These are phyloP conservation scores for Drosophila austrosaltans DNA, from an alignment of 2,888 invertebrate genomes.

Conservation along the genomic window DNA sequence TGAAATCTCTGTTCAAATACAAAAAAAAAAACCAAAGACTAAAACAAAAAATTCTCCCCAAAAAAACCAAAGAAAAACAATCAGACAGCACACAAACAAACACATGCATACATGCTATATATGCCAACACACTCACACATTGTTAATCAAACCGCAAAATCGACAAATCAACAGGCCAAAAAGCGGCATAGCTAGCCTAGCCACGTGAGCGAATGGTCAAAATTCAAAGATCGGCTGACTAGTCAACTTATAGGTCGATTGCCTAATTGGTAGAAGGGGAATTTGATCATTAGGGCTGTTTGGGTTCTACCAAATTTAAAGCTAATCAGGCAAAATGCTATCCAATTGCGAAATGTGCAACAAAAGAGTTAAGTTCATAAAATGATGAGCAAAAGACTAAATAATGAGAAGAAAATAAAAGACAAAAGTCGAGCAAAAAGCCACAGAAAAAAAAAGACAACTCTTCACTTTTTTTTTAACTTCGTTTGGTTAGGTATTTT, in stretches of 20 bases:
- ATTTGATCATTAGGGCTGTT: conserved; percentile 8
- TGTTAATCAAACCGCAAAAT: conserved; percentile 59
- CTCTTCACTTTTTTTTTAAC: conserved; percentile 44
- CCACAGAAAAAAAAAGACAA: conserved; percentile 40
- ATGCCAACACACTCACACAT: conserved; percentile 36
- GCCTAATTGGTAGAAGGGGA: conserved; percentile 1
- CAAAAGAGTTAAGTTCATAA: conserved; percentile 30
- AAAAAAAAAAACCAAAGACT: background rate
- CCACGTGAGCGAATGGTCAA: conserved; percentile 48
- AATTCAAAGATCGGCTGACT: conserved; percentile 16
- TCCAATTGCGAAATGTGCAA: conserved; percentile 36
- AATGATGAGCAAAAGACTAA: conserved; percentile 28
- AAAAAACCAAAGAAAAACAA: conserved; percentile 26
- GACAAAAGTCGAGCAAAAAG: conserved; percentile 31
- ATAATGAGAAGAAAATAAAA: conserved; percentile 57
- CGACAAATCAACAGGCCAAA: conserved; percentile 54
- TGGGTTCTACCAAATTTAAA: background rate
- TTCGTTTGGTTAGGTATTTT: conserved; percentile 20
- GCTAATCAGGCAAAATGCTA: conserved; percentile 42
- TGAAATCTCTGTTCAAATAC: conserved; percentile 10
- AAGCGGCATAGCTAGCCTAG: conserved; percentile 22
- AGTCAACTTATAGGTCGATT: conserved; percentile 15
- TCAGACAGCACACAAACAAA: conserved; percentile 26
- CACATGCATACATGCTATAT: background rate
- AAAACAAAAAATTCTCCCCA: background rate